phyloP scores from a whole-genome alignment of 2,888 invertebrate genomes.

The Ethmia dodecea region DNA sequence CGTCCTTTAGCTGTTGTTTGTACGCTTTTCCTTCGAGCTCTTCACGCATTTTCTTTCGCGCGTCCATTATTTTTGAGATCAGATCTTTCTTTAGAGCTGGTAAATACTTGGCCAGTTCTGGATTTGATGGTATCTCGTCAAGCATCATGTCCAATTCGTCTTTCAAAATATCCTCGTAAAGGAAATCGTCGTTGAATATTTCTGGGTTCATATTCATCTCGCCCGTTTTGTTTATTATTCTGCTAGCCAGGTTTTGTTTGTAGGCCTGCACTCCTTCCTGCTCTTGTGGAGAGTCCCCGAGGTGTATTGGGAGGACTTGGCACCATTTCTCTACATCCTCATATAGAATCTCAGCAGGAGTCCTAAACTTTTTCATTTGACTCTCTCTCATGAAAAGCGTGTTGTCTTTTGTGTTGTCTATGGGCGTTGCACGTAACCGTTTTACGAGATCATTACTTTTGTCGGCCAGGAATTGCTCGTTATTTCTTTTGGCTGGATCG shows the following conservation, averaged over 20 bases:
- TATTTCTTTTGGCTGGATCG: background rate
- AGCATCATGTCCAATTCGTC: constrained; percentile 37
- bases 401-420: too few species aligned
- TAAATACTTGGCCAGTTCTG: constrained; percentile 20
- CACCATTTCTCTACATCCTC: constrained; percentile 32
- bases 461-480: background rate
- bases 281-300: constrained; percentile 19
- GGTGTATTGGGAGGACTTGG: constrained; percentile 27
- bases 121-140: constrained; percentile 19
- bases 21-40: constrained; percentile 33
- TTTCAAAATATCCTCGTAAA: constrained; percentile 36
- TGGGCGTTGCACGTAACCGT: too few species aligned
- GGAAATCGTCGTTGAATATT: constrained; percentile 34
- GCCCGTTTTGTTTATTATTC: constrained; percentile 33
- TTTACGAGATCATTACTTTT: background rate
- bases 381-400: too few species aligned
- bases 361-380: background rate
- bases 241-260: constrained; percentile 31
- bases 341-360: constrained; percentile 24
- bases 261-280: constrained; percentile 21
- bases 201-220: constrained; percentile 43
- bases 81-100: constrained; percentile 26
- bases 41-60: constrained; percentile 27
- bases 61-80: constrained; percentile 27
- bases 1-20: constrained; percentile 38